Conservation (phyloP, 2,113 vertebrate genomes). For the Nematolebias whitei region DNA sequence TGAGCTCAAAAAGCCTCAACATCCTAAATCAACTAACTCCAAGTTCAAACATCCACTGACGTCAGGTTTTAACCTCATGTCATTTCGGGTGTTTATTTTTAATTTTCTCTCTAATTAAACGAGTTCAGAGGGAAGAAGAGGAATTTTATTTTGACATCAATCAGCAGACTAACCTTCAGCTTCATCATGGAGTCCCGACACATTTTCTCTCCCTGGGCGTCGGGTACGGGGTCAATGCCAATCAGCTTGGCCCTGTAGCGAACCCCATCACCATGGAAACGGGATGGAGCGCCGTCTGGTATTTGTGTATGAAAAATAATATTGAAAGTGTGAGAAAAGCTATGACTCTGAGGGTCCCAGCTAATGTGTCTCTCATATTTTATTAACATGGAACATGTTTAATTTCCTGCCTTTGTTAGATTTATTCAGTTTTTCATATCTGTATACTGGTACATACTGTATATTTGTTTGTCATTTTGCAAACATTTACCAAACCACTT, state of each 20-base stretch:
- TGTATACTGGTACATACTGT: too few relatives aligned
- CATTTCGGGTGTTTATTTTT: not conserved
- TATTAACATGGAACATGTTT: too few relatives aligned
- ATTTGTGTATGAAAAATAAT: slow-evolving; percentile 10
- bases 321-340: slow-evolving; percentile 8
- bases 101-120: not conserved
- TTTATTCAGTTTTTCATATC: too few relatives aligned
- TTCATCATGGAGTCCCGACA: slow-evolving; percentile 98
- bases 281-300: slow-evolving; percentile 41
- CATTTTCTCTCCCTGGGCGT: slow-evolving; percentile 92
- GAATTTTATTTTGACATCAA: not conserved
- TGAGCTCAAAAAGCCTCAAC: not conserved
- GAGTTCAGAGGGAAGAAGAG: not conserved
- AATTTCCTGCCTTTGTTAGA: too few relatives aligned
- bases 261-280: slow-evolving; percentile 79
- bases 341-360: not conserved
- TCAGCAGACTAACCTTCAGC: slow-evolving; percentile 91
- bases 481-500: not conserved
- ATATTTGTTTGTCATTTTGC: too few relatives aligned
- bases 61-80: not conserved
- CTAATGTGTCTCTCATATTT: too few relatives aligned
- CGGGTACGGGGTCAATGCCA: slow-evolving; percentile 87
- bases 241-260: slow-evolving; percentile 89
- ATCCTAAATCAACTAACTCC: too few relatives aligned
- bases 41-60: not conserved